These are phyloP conservation scores for Copsychus sechellarum DNA, from an alignment of 2,113 vertebrate species.

Conservation along the genomic window DNA sequence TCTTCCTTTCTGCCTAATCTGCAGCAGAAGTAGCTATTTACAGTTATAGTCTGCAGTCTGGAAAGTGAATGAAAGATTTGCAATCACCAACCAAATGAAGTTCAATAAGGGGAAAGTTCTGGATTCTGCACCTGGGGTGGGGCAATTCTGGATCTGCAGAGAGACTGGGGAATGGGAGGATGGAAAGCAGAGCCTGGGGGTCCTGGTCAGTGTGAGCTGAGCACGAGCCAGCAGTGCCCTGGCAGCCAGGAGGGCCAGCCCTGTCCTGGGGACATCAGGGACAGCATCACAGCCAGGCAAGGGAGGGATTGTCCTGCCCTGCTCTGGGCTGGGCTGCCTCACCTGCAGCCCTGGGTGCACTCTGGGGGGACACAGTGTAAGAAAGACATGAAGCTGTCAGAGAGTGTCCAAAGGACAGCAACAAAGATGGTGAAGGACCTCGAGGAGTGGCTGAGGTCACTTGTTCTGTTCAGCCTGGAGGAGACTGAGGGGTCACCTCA, in stretches of 20 bases:
- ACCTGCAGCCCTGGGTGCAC: too few relatives aligned
- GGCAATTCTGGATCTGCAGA: rapidly evolving
- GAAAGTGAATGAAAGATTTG: background rate
- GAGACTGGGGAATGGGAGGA: rapidly evolving
- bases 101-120: background rate
- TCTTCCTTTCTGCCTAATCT: background rate
- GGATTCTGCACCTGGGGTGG: background rate
- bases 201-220: too few relatives aligned
- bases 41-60: background rate
- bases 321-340: too few relatives aligned
- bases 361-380: too few relatives aligned
- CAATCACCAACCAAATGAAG: background rate
- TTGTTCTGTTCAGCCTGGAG: background rate
- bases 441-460: background rate
- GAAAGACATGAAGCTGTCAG: too few relatives aligned
- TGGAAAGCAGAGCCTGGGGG: background rate
- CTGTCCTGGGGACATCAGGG: too few relatives aligned
- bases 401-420: too few relatives aligned
- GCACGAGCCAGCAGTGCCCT: too few relatives aligned
- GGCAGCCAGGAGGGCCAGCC: too few relatives aligned
- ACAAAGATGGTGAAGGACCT: too few relatives aligned
- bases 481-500: background rate
- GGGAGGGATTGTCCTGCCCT: too few relatives aligned
- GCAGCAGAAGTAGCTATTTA: background rate
- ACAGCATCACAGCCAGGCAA: too few relatives aligned